Evolutionary conservation across 2,113 vertebrate species (phyloP), one percentile per base, ranked within the genome.

Genomic region (Sinocyclocheilus anshuiensis): DNA sequence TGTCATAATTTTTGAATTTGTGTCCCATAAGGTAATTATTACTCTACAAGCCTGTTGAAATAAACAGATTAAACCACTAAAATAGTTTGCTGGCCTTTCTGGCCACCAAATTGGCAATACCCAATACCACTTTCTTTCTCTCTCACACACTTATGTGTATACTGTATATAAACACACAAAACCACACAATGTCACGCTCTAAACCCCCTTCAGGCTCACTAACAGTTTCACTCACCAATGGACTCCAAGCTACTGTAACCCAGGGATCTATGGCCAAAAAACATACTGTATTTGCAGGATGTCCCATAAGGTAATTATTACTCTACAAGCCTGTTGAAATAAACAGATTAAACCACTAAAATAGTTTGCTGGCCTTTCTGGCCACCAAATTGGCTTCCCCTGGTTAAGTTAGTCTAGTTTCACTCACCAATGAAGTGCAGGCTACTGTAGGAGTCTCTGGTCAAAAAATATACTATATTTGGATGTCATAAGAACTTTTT

Each of bases 131-230:
- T 48, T 67, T 61, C 77, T n/a, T 50, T 74, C 63, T 61, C 74
- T 77, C 22, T 50, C 75, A 55, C 59, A 33, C 85, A 48, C 55
- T 77, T 33, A 65, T 55, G 26, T 86, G 45, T 81, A 33, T 55
- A 67, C 53, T 67, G 39, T 83, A 78, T 48, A 72, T 83, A 88
- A 82, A 88, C 74, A 88, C 80, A 77, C 61, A 79, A 24, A 81
- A 42, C 26, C 55, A 75, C 77, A 67, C 48, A 79, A 45, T 26
- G 36, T 67, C 57, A 71, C 16, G 24, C 80, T 36, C n/a, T 29
- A 53, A 69, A 33, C 16, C n/a, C 59, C 55, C 39, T 74, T 15
- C 24, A 81, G 20, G 4, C 55, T 33, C 16, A 48, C 65, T 72
- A 26, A 36, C 79, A 65, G 72, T 76, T 55, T 10, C 67, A 72